Percentiles rank a stretch among this genome's conserved stretches.
phyloP scores from a whole-genome alignment of 1,140 invertebrate species.

The Brevipalpus yothersi region DNA sequence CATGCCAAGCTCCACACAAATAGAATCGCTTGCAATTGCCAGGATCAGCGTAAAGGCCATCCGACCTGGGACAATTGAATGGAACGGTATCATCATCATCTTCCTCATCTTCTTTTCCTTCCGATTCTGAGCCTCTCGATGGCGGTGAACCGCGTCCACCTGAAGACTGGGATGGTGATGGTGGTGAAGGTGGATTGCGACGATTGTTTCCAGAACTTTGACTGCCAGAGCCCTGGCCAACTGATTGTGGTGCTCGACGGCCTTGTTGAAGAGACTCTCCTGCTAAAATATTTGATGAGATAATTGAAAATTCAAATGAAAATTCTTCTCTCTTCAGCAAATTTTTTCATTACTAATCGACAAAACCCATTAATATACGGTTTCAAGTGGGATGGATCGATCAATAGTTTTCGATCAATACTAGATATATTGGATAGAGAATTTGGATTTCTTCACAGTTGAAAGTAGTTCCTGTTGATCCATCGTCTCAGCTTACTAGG shows the following conservation, averaged over 20 bases:
- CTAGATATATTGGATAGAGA: too few relatives aligned
- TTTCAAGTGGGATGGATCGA: too few relatives aligned
- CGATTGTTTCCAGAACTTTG: neutral
- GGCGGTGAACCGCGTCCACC: neutral
- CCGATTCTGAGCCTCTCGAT: neutral
- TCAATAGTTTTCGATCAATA: too few relatives aligned
- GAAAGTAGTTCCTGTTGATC: too few relatives aligned
- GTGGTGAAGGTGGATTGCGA: neutral
- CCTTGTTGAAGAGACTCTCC: neutral
- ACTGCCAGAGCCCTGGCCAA: neutral
- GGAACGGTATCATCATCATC: neutral
- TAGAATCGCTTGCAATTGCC: constrained; percentile 21
- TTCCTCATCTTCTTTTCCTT: neutral
- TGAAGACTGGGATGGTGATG: neutral
- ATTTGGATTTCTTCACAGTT: too few relatives aligned
- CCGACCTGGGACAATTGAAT: constrained; percentile 40
- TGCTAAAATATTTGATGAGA: neutral
- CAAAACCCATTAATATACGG: too few relatives aligned
- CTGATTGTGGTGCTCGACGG: neutral
- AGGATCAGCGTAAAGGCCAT: constrained; percentile 69
- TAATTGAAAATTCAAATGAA: neutral
- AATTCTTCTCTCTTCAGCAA: neutral
- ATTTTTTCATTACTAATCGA: too few relatives aligned
- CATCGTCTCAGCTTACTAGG: too few relatives aligned
- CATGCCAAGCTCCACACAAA: constrained; percentile 5